Conservation (phyloP, 2,113 vertebrate genomes). For the Aspidoscelis tigris region DNA sequence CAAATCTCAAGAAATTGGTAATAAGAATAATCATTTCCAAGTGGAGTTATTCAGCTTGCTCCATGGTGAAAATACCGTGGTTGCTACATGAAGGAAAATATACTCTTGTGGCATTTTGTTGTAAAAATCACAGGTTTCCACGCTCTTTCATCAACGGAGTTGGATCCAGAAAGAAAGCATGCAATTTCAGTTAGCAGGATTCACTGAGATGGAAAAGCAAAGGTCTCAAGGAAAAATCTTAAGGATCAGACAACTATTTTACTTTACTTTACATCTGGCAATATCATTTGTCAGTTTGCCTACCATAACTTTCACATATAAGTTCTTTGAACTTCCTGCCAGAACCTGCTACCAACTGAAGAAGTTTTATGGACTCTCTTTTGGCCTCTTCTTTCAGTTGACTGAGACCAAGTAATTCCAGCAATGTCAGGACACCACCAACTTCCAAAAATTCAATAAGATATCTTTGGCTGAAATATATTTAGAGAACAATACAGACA, state of each 20-base stretch:
- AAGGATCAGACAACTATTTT: conserved; percentile 6
- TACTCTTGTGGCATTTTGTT: conserved; percentile 26
- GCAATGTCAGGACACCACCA: conserved; percentile 80
- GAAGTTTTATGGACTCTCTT: conserved; percentile 78
- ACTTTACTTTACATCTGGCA: background rate
- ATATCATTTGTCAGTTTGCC: background rate
- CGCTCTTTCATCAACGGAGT: background rate
- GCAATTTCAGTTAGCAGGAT: background rate
- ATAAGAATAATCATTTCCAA: conserved; percentile 10
- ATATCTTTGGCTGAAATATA: conserved; percentile 78
- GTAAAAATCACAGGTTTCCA: conserved; percentile 25
- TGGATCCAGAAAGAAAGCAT: background rate
- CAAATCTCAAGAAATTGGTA: conserved; percentile 17
- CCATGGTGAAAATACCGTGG: background rate
- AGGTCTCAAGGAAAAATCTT: fast-evolving
- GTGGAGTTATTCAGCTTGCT: conserved; percentile 27
- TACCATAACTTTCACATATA: conserved; percentile 86
- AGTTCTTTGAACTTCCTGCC: conserved; percentile 87
- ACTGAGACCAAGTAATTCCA: conserved; percentile 82
- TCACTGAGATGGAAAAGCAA: background rate
- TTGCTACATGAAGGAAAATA: conserved; percentile 21
- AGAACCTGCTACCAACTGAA: conserved; percentile 75
- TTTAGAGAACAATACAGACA: conserved; percentile 16
- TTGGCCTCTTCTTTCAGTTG: conserved; percentile 79
- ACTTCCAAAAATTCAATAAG: conserved; percentile 86